Evolutionary conservation across 35 echinoderm and acorn worm species (phyloP), one percentile per base, ranked within the genome.

Genomic region (Apostichopus japonicus): DNA sequence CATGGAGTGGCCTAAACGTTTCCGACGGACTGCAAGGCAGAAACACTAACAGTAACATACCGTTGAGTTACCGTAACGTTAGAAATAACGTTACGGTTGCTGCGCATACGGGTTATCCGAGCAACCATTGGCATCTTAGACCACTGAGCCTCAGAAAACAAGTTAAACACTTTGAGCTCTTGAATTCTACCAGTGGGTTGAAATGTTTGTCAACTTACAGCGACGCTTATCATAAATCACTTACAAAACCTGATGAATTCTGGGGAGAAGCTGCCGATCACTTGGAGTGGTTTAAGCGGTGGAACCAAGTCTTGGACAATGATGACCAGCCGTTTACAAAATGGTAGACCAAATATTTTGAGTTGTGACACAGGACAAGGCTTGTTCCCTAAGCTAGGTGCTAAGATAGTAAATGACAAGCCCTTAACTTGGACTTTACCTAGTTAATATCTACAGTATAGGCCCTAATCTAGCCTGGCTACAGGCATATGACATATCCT

Each of bases 201-300:
- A 86, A 55, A 63, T 55, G 9, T 59, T 44, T 78, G 88, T 87
- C 62, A 57, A 94, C 88, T 10, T 96, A 94, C 77, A 77, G 86
- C 78, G 92, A 93, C 53, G 79, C 80, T 52, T 92, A 89, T 59
- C 72, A 56, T 23, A 91, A 87, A 54, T 91, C 95, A 24, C 25
- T 92, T 5, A 79, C 72, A 25, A 79, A 94, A 10, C 90, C 95
- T 54, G 93, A 93, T 8, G 97, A 96, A 63, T 98, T 98, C 76
- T 98, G 97, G 97, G 93, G 77, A 15, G 95, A 98, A 73, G 90
- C 82, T 24, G 97, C 97, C 6, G 93, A 98, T 17, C 61, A 92
- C 13, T 72, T 98, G 15, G 87, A 81, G 4, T 98, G 97, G 97
- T 98, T 98, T 72, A 98, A 95, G 55, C 81, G 83, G 81, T 98